These are phyloP conservation scores for Empis livida DNA, from an alignment of 2,888 invertebrate species.

Conservation along the genomic window DNA sequence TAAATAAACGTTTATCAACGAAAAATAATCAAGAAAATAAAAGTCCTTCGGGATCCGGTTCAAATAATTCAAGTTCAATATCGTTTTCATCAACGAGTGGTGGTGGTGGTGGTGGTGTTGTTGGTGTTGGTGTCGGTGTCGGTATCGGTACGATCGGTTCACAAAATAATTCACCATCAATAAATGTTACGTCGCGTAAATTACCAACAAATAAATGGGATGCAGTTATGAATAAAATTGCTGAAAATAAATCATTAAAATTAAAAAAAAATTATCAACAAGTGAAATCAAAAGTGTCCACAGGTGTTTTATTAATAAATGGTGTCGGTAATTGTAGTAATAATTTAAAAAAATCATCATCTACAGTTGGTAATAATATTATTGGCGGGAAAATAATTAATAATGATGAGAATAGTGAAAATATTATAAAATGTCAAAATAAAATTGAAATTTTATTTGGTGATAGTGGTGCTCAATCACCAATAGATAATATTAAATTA, in stretches of 20 bases:
- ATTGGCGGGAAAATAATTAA: constrained; percentile 12
- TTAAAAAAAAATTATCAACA: constrained; percentile 62
- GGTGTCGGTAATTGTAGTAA: constrained; percentile 4
- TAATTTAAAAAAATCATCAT: constrained; percentile 11
- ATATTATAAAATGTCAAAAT: constrained; percentile 14
- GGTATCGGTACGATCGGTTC: not conserved
- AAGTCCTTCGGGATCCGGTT: constrained; percentile 29
- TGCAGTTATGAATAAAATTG: constrained; percentile 71
- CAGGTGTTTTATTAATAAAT: constrained; percentile 36
- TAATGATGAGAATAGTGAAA: constrained; percentile 10
- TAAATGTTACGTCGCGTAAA: constrained; percentile 8
- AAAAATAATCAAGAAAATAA: constrained; percentile 39
- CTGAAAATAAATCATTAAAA: constrained; percentile 40
- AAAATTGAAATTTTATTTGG: not conserved
- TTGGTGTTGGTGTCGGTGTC: constrained; percentile 1
- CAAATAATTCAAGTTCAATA: constrained; percentile 1
- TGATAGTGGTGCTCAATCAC: not conserved
- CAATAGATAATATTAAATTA: not conserved
- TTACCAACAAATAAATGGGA: constrained; percentile 51
- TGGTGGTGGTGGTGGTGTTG: not conserved
- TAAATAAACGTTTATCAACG: constrained; percentile 1
- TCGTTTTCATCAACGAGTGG: not conserved
- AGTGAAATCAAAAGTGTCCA: constrained; percentile 72
- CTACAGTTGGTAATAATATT: constrained; percentile 11
- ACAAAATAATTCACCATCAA: not conserved